These are phyloP conservation scores for Phaethornis superciliosus DNA, from an alignment of 2,113 vertebrate species.

Conservation along the genomic window DNA sequence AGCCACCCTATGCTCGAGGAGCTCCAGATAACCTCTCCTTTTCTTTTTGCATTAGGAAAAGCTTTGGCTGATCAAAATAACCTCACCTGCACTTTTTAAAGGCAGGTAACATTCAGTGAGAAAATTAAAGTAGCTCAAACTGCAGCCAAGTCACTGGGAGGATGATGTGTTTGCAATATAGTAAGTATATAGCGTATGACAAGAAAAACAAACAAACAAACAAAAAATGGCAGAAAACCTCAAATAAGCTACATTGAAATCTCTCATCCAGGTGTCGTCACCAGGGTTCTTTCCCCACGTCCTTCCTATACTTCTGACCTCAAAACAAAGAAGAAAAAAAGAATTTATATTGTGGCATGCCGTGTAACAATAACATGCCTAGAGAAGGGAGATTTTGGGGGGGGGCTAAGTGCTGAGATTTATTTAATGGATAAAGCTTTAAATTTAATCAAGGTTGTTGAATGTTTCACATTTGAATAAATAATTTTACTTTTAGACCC, in stretches of 20 bases:
- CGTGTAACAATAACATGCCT: neutral
- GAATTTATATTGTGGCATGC: neutral
- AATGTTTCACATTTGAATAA: neutral
- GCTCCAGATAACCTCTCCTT: neutral
- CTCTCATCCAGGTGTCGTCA: neutral
- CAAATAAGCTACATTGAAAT: neutral
- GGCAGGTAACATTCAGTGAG: neutral
- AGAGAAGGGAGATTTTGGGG: neutral
- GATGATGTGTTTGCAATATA: neutral
- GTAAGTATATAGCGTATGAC: neutral
- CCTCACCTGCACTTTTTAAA: neutral
- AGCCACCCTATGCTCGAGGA: neutral
- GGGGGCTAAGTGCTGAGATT: neutral
- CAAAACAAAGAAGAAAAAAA: neutral
- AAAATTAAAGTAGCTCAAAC: neutral
- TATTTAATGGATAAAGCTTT: neutral
- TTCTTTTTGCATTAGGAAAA: neutral
- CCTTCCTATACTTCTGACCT: neutral
- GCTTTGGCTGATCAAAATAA: neutral
- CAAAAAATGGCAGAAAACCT: neutral
- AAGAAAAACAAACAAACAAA: neutral
- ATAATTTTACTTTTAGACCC: neutral
- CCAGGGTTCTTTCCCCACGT: accelerated
- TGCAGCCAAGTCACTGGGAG: neutral
- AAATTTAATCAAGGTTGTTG: neutral